These are phyloP conservation scores for Lota lota DNA, from an alignment of 2,113 vertebrate genomes.

Conservation along the genomic window DNA sequence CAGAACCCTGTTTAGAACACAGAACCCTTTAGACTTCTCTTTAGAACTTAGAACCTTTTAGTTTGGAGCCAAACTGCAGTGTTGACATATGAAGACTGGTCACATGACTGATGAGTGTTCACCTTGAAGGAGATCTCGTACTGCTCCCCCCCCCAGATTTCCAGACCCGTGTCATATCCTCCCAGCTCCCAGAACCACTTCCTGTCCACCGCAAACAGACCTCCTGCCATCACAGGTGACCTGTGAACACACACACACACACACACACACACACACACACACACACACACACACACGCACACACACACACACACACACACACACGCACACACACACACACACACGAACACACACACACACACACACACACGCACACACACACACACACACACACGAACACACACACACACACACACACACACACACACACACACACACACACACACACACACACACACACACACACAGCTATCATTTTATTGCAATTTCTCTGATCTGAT, in stretches of 20 bases:
- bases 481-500: too few species aligned
- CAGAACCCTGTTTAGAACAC: too few species aligned
- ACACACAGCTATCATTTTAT: too few species aligned
- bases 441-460: not conserved
- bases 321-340: not conserved
- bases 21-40: too few species aligned
- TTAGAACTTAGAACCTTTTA: too few species aligned
- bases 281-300: not conserved
- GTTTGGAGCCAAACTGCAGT: not conserved
- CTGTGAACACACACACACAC: constrained; percentile 68
- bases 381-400: not conserved
- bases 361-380: not conserved
- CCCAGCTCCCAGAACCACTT: constrained; percentile 91
- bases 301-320: constrained; percentile 1
- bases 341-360: constrained; percentile 2
- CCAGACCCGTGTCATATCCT: constrained; percentile 76
- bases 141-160: constrained; percentile 80
- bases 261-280: constrained; percentile 1
- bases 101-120: not conserved
- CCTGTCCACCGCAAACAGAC: constrained; percentile 93
- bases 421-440: not conserved
- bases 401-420: constrained; percentile 2
- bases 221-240: constrained; percentile 98
- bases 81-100: not conserved
- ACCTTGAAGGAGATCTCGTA: constrained; percentile 79